These are phyloP conservation scores for Trichonephila inaurata DNA, from an alignment of 1,140 invertebrate species.

Conservation along the genomic window DNA sequence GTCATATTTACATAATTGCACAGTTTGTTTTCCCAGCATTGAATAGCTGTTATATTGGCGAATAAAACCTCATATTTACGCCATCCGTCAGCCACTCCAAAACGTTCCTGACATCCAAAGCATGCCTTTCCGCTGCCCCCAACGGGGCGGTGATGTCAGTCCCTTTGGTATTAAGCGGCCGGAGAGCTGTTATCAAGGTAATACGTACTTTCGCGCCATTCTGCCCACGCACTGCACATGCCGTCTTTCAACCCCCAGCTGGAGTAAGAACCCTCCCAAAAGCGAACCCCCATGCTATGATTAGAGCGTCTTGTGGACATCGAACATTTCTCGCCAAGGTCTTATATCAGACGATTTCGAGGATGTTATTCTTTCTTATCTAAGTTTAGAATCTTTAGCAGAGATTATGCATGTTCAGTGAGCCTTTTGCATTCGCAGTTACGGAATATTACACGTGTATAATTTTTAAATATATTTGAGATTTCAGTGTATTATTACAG, in stretches of 20 bases:
- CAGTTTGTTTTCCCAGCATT: neutral
- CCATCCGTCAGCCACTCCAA: neutral
- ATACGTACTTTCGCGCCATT: conserved; percentile 17
- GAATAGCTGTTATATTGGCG: neutral
- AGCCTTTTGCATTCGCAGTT: too few relatives aligned
- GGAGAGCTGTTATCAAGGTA: conserved; percentile 5
- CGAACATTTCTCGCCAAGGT: neutral
- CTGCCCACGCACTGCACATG: neutral
- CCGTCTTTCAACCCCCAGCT: neutral
- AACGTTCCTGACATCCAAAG: conserved; percentile 8
- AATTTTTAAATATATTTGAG: too few relatives aligned
- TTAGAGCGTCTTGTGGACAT: neutral
- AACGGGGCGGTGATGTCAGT: neutral
- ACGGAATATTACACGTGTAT: too few relatives aligned
- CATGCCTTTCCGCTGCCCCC: neutral
- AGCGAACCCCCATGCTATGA: neutral
- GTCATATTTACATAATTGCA: too few relatives aligned
- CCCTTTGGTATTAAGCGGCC: neutral
- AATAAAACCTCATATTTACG: too few relatives aligned
- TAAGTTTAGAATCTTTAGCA: neutral
- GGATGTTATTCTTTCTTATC: neutral
- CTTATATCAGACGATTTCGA: neutral
- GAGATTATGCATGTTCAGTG: too few relatives aligned
- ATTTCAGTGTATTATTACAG: too few relatives aligned
- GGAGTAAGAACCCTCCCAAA: neutral